Evolutionary conservation across 2,888 invertebrate species (phyloP).

Genomic region (Lacanobia wlatinum): DNA sequence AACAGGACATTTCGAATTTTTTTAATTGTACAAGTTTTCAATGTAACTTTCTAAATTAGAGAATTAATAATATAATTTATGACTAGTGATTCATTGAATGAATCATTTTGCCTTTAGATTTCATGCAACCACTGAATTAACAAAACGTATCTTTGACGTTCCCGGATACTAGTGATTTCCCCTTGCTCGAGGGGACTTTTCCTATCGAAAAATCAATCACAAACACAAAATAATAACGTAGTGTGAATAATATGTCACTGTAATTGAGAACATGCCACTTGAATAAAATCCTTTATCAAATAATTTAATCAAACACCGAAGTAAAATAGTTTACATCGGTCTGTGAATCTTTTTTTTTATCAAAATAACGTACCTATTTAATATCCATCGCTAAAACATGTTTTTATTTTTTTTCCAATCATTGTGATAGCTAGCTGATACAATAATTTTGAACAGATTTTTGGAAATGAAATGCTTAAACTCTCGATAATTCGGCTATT

Average conservation of each 20-base stretch:
- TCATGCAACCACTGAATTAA: background rate
- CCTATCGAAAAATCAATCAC: background rate
- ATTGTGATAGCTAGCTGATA: background rate
- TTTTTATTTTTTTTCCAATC: background rate
- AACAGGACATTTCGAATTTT: too few species aligned
- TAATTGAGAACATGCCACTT: background rate
- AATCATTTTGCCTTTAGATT: too few species aligned
- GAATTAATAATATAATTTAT: background rate
- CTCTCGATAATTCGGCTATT: conserved; percentile 31
- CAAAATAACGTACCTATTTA: background rate
- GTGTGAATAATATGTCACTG: background rate
- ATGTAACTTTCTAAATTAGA: too few species aligned
- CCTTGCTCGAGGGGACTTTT: background rate
- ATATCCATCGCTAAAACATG: background rate
- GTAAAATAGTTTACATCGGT: background rate
- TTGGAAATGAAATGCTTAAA: too few species aligned
- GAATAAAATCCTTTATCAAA: background rate
- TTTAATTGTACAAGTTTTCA: too few species aligned
- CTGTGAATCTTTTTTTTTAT: conserved; percentile 3
- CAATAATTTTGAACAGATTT: background rate
- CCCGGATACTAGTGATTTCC: conserved; percentile 7
- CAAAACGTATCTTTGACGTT: conserved; percentile 24
- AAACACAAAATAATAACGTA: background rate
- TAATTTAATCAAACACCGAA: background rate
- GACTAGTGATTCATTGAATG: too few species aligned